phyloP scores from a whole-genome alignment of 2,113 vertebrate species.

The Hippopotamus amphibius region DNA sequence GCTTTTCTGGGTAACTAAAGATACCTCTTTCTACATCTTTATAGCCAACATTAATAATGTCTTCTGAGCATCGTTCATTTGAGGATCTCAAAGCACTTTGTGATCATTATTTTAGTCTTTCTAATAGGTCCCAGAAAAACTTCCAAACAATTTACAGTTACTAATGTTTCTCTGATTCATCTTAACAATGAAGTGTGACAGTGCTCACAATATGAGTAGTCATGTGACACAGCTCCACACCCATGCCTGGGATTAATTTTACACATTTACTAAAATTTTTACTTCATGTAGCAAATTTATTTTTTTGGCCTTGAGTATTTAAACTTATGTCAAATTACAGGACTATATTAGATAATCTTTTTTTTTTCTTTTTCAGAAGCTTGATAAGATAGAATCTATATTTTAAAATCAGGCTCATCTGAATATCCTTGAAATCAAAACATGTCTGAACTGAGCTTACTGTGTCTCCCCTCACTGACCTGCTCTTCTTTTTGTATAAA shows the following conservation, averaged over 20 bases:
- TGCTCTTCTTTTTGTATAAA: not conserved
- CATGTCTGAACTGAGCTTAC: not conserved
- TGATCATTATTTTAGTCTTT: slow-evolving; percentile 40
- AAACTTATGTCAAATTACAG: slow-evolving; percentile 6
- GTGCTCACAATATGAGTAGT: not conserved
- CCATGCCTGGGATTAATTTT: not conserved
- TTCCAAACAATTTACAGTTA: not conserved
- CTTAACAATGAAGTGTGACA: not conserved
- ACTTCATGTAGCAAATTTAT: not conserved
- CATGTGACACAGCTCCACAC: not conserved
- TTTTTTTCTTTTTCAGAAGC: not conserved
- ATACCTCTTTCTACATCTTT: not conserved
- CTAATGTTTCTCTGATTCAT: slow-evolving; percentile 42
- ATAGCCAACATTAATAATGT: not conserved
- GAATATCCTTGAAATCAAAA: slow-evolving; percentile 47
- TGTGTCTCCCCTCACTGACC: not conserved
- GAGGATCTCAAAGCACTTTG: slow-evolving; percentile 48
- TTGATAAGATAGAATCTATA: not conserved
- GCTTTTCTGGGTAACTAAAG: slow-evolving; percentile 51
- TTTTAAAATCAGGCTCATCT: slow-evolving; percentile 22
- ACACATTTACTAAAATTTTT: not conserved
- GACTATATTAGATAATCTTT: not conserved
- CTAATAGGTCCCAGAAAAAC: not conserved
- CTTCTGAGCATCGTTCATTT: slow-evolving; percentile 3
- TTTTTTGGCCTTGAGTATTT: not conserved